Evolutionary conservation across 2,888 invertebrate species (phyloP), one percentile per base, ranked within the genome.

Genomic region (Thereva nobilitata): DNA sequence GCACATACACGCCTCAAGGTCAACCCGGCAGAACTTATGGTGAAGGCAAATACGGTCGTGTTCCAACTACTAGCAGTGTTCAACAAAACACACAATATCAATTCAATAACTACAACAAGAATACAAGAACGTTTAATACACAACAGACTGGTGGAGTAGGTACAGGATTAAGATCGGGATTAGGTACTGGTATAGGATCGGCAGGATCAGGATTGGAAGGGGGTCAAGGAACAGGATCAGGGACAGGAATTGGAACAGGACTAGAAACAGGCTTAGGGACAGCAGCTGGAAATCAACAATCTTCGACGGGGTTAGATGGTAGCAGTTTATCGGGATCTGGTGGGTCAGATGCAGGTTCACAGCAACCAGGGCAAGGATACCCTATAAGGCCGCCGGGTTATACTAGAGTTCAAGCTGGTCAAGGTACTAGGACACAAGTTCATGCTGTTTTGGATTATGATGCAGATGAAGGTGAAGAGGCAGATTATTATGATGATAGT

Each of bases 341-440:
- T 23, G 23, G 23, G 1, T 23, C 23, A 23, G 23, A 23, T 23
- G 23, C 23, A 23, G 23, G 23, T 23, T 23, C 23, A 23, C 23
- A 23, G 23, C 23, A 23, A 2, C 23, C 23, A 1, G 23, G 23
- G 23, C 23, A 72, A 54, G 72, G 76, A 12, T 84, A 83, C 70
- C 83, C 84, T 1, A 83, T 84, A 65, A 82, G 85, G 70, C 86
- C 87, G 41, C 85, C 87, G 3, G 86, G 86, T 4, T 89, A 86
- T 75, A 88, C 88, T 9, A 85, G 86, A 74, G 89, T 89, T 50
- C 85, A 86, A 70, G 83, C 84, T 1, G 83, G 84, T 1, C 80
- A 82, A 34, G 84, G 83, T 1, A 76, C 82, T 80, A 68, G 87
- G 82, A 74, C 83, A 68, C 79, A 81, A 66, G 81, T 81, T 52